Evolutionary conservation across 2,888 invertebrate species (phyloP), one percentile per base, ranked within the genome.

Genomic region (Cephus rjabovi): DNA sequence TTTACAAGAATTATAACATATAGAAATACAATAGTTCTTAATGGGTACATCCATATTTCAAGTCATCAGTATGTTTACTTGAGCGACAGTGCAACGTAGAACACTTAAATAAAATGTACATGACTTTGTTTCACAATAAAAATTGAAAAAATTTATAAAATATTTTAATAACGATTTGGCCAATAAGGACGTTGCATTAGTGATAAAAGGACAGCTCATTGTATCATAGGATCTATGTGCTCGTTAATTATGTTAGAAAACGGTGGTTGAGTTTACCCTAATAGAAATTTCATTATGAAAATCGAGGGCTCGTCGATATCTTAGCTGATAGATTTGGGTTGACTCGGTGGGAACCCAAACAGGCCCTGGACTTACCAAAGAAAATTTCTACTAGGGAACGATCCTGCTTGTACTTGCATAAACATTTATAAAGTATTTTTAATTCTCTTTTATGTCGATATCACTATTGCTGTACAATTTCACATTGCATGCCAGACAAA

Each of bases 11-110:
- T 80, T 77, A 69, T 75, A 79, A 77, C 74, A 31, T 81, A 73
- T 83, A 81, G 83, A 86, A 86, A 84, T 86, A 88, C 84, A 86
- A 83, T 81, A 79, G 81, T 81, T 82, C 79, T 83, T 80, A 83
- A 79, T 75, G 83, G 83, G 78, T 83, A 82, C 80, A 77, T 80
- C 77, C 79, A 82, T 79, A 76, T 82, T 77, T 83, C 76, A 77
- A 78, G 81, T 81, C 73, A 74, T 81, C 74, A 73, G 34, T 79
- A 73, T 79, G 76, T 80, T 83, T 79, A 83, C 80, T 79, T 81
- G 79, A 78, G 78, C 79, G 80, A 82, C 84, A 81, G 82, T 83
- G 77, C 80, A 84, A 83, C 80, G 81, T 80, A 76, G 35, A 74
- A 34, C 34, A 34, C 35, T 34, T 34, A 34, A 74, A 33, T 37